phyloP scores from a whole-genome alignment of 1,140 invertebrate genomes.

The Drosophila setifemur region DNA sequence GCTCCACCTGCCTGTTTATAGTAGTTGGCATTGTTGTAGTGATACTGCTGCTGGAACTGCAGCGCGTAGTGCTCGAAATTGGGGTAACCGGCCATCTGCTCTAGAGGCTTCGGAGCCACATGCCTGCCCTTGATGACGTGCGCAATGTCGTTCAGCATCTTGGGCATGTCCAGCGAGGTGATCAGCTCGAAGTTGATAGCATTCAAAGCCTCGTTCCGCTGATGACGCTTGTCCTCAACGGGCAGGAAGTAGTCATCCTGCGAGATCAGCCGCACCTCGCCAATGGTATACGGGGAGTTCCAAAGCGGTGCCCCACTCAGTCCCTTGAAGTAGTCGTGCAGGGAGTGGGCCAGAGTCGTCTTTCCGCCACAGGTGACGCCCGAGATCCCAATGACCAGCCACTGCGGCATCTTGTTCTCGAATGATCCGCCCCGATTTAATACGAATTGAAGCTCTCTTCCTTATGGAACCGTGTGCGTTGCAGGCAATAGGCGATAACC shows the following conservation, averaged over 20 bases:
- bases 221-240: conserved; percentile 87
- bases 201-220: conserved; percentile 86
- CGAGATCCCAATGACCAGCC: conserved; percentile 89
- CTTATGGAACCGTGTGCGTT: conserved; percentile 12
- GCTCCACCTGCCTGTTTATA: conserved; percentile 24
- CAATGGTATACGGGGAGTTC: conserved; percentile 78
- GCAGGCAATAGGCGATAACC: conserved; percentile 13
- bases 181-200: conserved; percentile 92
- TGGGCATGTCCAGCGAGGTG: conserved; percentile 88
- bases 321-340: conserved; percentile 83
- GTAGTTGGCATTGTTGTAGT: conserved; percentile 49
- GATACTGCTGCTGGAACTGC: conserved; percentile 67
- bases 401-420: conserved; percentile 82
- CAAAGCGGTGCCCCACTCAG: conserved; percentile 54
- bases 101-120: conserved; percentile 21
- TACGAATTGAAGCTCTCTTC: conserved; percentile 7
- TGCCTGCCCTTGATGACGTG: conserved; percentile 63
- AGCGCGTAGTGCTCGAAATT: conserved; percentile 72
- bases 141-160: conserved; percentile 84
- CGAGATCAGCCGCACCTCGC: conserved; percentile 85
- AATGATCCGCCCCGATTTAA: conserved; percentile 21
- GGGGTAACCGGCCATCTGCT: conserved; percentile 38
- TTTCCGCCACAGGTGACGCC: conserved; percentile 92
- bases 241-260: conserved; percentile 92
- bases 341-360: conserved; percentile 86